These are phyloP conservation scores for Antennarius maculatus DNA, from an alignment of 2,797 vertebrate genomes.

Conservation along the genomic window DNA sequence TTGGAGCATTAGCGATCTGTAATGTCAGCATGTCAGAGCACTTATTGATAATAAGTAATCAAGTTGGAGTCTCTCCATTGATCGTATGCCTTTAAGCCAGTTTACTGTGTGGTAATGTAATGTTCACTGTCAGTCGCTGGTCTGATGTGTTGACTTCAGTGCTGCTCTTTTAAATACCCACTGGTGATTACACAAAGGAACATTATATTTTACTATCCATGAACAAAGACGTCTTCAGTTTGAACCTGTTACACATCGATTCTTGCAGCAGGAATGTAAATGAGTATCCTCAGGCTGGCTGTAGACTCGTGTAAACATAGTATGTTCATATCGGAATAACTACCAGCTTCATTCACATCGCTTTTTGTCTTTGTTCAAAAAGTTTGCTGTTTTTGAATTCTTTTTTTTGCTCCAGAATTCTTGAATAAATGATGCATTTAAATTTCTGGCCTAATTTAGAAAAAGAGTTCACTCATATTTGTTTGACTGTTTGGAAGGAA, in stretches of 20 bases:
- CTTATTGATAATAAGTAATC: conserved; percentile 74
- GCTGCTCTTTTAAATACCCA: conserved; percentile 30
- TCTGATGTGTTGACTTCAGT: conserved; percentile 31
- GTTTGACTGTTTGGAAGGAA: no score
- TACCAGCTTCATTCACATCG: no score
- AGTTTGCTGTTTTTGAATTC: no score
- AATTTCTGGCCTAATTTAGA: no score
- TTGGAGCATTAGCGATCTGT: conserved; percentile 4
- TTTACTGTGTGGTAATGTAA: conserved; percentile 42
- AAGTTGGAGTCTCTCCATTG: conserved; percentile 64
- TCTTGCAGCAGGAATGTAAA: no score
- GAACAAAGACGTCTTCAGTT: background rate
- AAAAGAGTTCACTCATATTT: no score
- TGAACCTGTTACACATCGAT: background rate
- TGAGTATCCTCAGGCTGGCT: no score
- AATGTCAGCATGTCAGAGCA: conserved; percentile 29
- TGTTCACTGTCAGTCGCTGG: conserved; percentile 54
- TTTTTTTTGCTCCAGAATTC: no score
- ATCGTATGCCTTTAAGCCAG: conserved; percentile 60
- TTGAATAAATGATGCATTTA: no score
- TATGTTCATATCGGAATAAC: no score
- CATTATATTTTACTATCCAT: background rate
- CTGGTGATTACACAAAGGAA: background rate
- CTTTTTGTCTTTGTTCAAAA: no score
- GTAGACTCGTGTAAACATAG: no score